phyloP scores from a whole-genome alignment of 2,113 vertebrate genomes.

The human (Homo sapiens) region DNA sequence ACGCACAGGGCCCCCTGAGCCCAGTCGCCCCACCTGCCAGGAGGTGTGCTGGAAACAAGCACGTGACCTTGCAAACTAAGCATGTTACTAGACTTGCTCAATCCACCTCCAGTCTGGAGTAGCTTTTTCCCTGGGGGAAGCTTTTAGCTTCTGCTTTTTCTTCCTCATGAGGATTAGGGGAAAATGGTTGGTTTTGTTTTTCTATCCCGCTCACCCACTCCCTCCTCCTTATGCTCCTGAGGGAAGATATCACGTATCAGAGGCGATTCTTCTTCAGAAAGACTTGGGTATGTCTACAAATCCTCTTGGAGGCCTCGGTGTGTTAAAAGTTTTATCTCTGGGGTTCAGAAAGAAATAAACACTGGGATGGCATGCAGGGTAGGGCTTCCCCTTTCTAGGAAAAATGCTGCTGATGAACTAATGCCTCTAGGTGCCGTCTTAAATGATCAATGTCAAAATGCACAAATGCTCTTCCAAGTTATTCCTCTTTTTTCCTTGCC shows the following conservation, averaged over 20 bases:
- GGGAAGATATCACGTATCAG: slow-evolving; percentile 67
- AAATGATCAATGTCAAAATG: not conserved
- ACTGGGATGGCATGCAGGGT: not conserved
- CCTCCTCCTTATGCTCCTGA: not conserved
- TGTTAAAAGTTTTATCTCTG: slow-evolving; percentile 33
- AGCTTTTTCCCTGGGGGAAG: slow-evolving; percentile 2
- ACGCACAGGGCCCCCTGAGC: slow-evolving; percentile 66
- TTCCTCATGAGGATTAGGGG: not conserved
- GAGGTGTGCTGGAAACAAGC: slow-evolving; percentile 52
- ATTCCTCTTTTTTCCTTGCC: not conserved
- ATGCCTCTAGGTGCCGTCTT: not conserved
- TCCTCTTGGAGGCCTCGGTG: not conserved
- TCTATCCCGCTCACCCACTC: not conserved
- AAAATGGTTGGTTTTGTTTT: not conserved
- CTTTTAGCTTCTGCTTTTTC: not conserved
- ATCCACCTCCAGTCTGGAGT: not conserved
- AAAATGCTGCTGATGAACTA: not conserved
- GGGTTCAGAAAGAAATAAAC: slow-evolving; percentile 52
- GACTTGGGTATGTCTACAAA: not conserved
- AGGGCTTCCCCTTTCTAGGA: slow-evolving; percentile 11
- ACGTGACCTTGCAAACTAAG: not conserved
- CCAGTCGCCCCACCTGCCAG: not conserved
- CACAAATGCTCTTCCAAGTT: not conserved
- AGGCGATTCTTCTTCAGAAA: slow-evolving; percentile 52
- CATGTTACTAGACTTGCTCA: not conserved